A percentile compares a stretch with the other conserved stretches of the same genome.
These are phyloP conservation scores for Micromys minutus DNA, from an alignment of 2,113 vertebrate genomes.

Conservation along the genomic window DNA sequence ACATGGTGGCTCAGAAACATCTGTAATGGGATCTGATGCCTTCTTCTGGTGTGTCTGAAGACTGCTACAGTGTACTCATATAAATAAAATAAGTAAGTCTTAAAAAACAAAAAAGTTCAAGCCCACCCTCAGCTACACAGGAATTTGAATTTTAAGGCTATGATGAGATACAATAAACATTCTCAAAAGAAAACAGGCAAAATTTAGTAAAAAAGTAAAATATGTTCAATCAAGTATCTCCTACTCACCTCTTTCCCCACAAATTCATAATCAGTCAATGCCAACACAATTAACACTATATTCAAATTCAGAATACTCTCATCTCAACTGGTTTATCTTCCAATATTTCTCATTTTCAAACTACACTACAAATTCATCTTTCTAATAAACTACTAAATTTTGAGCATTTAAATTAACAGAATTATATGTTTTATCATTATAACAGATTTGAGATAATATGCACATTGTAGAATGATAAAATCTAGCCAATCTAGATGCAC, in stretches of 20 bases:
- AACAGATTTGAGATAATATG: not conserved
- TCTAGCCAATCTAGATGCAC: not conserved
- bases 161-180: not conserved
- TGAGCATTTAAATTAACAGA: not conserved
- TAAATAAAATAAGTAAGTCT: too few relatives aligned
- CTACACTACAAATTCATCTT: not conserved
- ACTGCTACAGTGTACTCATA: too few relatives aligned
- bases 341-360: not conserved
- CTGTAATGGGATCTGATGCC: too few relatives aligned
- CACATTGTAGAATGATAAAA: not conserved
- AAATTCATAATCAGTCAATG: not conserved
- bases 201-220: not conserved
- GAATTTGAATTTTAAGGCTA: not conserved
- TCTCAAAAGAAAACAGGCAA: not conserved
- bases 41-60: too few relatives aligned
- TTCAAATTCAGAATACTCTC: constrained; percentile 4
- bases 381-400: not conserved
- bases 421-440: not conserved
- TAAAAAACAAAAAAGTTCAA: too few relatives aligned
- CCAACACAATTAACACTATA: not conserved
- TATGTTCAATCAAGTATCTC: not conserved
- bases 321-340: not conserved
- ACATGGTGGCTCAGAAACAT: too few relatives aligned
- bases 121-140: not conserved
- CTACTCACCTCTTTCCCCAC: not conserved